Conservation (phyloP, 2,113 vertebrate genomes). For the Phyllostomus discolor region DNA sequence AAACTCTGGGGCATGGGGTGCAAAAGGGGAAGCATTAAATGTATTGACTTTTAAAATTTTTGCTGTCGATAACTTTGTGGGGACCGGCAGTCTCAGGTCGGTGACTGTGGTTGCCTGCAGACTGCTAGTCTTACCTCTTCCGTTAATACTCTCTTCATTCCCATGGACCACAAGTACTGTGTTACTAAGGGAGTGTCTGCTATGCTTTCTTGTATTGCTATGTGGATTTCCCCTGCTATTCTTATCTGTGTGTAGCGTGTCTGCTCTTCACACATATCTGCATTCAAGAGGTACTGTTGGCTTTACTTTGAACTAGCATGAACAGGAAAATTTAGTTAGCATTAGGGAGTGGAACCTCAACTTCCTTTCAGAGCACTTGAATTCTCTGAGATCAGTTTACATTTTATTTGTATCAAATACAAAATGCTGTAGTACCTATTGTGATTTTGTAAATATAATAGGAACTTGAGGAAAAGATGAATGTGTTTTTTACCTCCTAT, state of each 20-base stretch:
- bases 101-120: background rate
- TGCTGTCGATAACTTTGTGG: background rate
- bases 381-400: background rate
- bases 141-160: background rate
- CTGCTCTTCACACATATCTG: background rate
- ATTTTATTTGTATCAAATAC: background rate
- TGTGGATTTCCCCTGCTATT: background rate
- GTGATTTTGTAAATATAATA: background rate
- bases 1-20: background rate
- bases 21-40: conserved; percentile 22
- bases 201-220: background rate
- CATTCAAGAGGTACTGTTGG: background rate
- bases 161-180: background rate
- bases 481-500: background rate
- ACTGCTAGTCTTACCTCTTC: background rate
- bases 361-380: background rate
- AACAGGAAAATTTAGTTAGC: background rate
- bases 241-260: background rate
- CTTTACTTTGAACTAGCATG: background rate
- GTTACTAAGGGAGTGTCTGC: background rate
- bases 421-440: background rate
- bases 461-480: background rate
- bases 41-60: background rate
- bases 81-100: background rate
- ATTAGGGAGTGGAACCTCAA: background rate